A percentile compares a stretch with the other conserved stretches of the same genome.
phyloP scores from a whole-genome alignment of 2,888 invertebrate genomes.

The Ernsta delagoae region DNA sequence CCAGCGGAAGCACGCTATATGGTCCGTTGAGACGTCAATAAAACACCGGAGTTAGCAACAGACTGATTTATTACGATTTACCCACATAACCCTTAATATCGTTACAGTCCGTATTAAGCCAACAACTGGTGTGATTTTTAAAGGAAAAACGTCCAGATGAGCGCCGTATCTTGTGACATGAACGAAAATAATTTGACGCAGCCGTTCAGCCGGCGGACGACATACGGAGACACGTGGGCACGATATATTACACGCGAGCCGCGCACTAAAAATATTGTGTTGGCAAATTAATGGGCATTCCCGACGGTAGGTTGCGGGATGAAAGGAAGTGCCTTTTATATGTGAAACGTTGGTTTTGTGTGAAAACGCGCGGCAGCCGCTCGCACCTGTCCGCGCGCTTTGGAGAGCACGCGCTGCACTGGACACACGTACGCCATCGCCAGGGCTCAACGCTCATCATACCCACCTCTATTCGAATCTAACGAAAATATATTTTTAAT shows the following conservation, averaged over 20 bases:
- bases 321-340: constrained; percentile 85
- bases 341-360: constrained; percentile 83
- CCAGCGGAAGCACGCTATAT: constrained; percentile 64
- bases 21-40: too few relatives aligned
- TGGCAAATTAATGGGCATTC: constrained; percentile 86
- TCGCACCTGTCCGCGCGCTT: constrained; percentile 79
- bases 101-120: constrained; percentile 66
- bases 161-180: constrained; percentile 83
- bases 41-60: too few relatives aligned
- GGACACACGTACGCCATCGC: constrained; percentile 37
- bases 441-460: constrained; percentile 51
- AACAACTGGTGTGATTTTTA: constrained; percentile 79
- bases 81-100: too few relatives aligned
- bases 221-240: constrained; percentile 84
- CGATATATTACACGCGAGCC: constrained; percentile 84
- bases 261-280: constrained; percentile 85
- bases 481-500: background rate
- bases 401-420: constrained; percentile 46
- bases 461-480: background rate
- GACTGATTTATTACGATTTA: too few relatives aligned
- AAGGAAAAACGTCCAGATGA: constrained; percentile 84
- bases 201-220: constrained; percentile 75
- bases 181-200: constrained; percentile 85
- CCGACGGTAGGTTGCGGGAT: constrained; percentile 82
- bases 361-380: constrained; percentile 83